A percentile compares a stretch with the other conserved stretches of the same genome.
phyloP scores from a whole-genome alignment of 2,113 vertebrate species.

The Danionella cerebrum region DNA sequence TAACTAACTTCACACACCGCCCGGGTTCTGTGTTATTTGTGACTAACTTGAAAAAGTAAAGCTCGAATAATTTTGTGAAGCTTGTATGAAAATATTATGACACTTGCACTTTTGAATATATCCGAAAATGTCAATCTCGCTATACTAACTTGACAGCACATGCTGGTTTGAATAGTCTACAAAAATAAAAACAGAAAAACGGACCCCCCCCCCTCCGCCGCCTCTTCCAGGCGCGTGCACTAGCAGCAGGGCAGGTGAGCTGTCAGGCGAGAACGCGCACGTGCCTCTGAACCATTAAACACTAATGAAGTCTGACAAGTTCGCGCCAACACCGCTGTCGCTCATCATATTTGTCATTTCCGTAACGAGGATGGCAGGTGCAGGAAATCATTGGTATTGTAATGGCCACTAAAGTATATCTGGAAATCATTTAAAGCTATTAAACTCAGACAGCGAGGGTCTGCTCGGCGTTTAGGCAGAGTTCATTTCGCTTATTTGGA shows the following conservation, averaged over 20 bases:
- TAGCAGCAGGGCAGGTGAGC: slow-evolving; percentile 52
- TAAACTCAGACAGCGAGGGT: not conserved
- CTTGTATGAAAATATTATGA: no score
- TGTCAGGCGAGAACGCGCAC: slow-evolving; percentile 23
- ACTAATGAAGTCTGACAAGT: slow-evolving; percentile 54
- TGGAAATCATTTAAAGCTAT: slow-evolving; percentile 8
- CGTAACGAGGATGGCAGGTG: slow-evolving; percentile 17
- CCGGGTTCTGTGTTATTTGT: no score
- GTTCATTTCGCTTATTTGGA: not conserved
- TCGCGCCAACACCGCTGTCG: slow-evolving; percentile 47
- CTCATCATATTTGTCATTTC: slow-evolving; percentile 26
- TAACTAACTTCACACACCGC: no score
- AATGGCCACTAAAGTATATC: not conserved
- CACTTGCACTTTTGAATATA: no score
- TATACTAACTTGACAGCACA: no score
- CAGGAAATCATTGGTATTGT: slow-evolving; percentile 8
- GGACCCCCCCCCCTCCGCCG: no score
- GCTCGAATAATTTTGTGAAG: no score
- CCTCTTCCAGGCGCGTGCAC: no score
- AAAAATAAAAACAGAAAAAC: no score
- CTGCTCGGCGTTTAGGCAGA: not conserved
- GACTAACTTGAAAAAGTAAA: no score
- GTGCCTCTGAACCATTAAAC: slow-evolving; percentile 21
- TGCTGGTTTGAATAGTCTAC: no score
- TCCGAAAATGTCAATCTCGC: no score